A percentile compares a stretch with the other conserved stretches of the same genome.
These are phyloP conservation scores for Hesperia comma DNA, from an alignment of 2,888 invertebrate genomes.

Conservation along the genomic window DNA sequence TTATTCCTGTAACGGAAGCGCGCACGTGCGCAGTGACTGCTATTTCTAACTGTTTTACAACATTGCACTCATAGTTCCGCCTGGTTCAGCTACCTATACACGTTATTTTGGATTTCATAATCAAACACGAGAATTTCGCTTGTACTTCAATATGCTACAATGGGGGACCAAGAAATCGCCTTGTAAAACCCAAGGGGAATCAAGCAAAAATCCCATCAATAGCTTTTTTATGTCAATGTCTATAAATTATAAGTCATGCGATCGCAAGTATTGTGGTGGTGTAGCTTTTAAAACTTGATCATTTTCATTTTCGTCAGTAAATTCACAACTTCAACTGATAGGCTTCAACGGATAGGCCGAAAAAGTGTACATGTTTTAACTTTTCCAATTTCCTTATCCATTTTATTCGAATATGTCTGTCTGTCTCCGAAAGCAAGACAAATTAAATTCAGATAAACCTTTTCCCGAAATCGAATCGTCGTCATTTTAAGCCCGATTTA, in stretches of 20 bases:
- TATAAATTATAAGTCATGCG: too few relatives aligned
- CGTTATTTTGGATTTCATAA: not conserved
- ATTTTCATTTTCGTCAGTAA: not conserved
- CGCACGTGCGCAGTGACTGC: conserved; percentile 7
- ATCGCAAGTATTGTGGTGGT: too few relatives aligned
- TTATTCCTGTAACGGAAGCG: conserved; percentile 26
- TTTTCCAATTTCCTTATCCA: not conserved
- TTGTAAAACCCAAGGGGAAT: too few relatives aligned
- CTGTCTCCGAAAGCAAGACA: conserved; percentile 5
- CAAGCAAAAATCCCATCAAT: too few relatives aligned
- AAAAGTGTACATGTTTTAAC: not conserved
- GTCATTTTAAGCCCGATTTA: conserved; percentile 5
- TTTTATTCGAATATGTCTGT: not conserved
- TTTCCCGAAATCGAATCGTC: conserved; percentile 39
- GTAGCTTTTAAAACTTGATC: too few relatives aligned
- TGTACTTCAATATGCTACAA: too few relatives aligned
- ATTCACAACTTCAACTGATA: not conserved
- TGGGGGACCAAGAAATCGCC: too few relatives aligned
- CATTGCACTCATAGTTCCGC: conserved; percentile 1
- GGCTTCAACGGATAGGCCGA: not conserved
- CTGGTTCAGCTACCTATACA: not conserved
- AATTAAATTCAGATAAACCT: conserved; percentile 33
- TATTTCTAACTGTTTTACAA: conserved; percentile 23
- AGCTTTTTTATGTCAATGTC: too few relatives aligned
- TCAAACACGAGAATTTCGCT: too few relatives aligned